phyloP scores from a whole-genome alignment of 2,113 vertebrate genomes.

The Campylorhamphus procurvoides region DNA sequence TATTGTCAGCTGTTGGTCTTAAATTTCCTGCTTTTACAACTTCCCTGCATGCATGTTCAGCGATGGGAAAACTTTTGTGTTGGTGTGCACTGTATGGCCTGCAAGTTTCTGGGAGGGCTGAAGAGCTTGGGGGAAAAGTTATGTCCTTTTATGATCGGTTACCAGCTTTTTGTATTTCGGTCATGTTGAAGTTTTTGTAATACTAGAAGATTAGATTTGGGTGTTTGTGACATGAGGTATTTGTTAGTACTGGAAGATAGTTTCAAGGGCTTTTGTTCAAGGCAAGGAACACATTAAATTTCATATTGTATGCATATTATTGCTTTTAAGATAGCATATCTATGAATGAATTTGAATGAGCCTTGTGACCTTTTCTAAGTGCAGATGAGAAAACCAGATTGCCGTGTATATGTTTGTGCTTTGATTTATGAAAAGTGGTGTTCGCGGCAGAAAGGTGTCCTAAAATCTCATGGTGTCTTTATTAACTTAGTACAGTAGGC shows the following conservation, averaged over 20 bases:
- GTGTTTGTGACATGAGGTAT: not conserved
- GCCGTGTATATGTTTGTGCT: not conserved
- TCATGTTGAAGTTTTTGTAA: not conserved
- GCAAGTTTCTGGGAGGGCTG: not conserved
- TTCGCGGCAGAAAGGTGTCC: slow-evolving; percentile 25
- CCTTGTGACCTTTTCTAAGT: slow-evolving; percentile 47
- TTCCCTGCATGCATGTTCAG: not conserved
- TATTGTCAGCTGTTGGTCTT: slow-evolving; percentile 33
- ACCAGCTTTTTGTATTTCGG: not conserved
- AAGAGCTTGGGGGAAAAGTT: not conserved
- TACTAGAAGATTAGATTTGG: not conserved
- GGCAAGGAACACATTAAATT: not conserved
- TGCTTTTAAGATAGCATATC: not conserved
- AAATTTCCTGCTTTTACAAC: slow-evolving; percentile 6
- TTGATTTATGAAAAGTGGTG: slow-evolving; percentile 43
- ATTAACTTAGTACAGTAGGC: slow-evolving; percentile 80
- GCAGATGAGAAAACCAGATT: slow-evolving; percentile 7
- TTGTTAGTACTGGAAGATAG: not conserved
- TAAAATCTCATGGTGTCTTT: slow-evolving; percentile 68
- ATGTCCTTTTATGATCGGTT: accelerated
- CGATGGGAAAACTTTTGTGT: not conserved
- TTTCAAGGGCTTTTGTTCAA: not conserved
- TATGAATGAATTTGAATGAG: slow-evolving; percentile 14
- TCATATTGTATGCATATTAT: not conserved
- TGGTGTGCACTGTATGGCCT: not conserved